These are phyloP conservation scores for Agriotes lineatus DNA, from an alignment of 2,888 invertebrate genomes.

Conservation along the genomic window DNA sequence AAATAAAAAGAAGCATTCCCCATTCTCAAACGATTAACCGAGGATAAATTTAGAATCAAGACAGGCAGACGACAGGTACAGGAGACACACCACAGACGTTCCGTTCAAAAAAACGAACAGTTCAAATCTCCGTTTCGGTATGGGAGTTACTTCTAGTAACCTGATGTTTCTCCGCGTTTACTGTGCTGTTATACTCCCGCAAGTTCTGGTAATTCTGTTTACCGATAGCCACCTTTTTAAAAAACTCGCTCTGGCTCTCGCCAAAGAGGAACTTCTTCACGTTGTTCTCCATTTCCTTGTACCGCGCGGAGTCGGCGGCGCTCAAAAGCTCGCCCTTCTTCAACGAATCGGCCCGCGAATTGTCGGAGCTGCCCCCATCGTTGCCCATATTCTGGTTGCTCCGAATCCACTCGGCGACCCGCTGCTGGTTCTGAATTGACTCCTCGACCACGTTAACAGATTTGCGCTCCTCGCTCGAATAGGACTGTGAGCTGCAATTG, in stretches of 20 bases:
- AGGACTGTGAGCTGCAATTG: constrained; percentile 67
- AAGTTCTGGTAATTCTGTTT: constrained; percentile 59
- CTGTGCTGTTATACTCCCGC: constrained; percentile 32
- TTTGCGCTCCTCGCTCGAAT: constrained; percentile 50
- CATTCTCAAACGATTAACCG: too few species aligned
- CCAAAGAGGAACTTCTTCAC: constrained; percentile 79
- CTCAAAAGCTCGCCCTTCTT: constrained; percentile 62
- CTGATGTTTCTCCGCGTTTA: constrained; percentile 17
- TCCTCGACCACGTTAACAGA: constrained; percentile 46
- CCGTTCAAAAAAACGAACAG: constrained; percentile 64
- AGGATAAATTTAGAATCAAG: background rate
- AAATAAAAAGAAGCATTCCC: too few species aligned
- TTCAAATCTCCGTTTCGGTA: constrained; percentile 59
- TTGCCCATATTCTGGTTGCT: constrained; percentile 67
- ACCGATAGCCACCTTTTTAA: constrained; percentile 61
- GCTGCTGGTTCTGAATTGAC: constrained; percentile 57
- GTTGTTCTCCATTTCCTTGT: constrained; percentile 82
- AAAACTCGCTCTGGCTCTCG: constrained; percentile 58
- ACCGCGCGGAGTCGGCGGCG: constrained; percentile 65
- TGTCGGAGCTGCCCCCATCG: constrained; percentile 66
- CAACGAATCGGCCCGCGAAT: constrained; percentile 63
- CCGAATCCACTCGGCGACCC: constrained; percentile 84
- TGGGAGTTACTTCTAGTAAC: constrained; percentile 46
- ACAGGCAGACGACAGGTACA: background rate
- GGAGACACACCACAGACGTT: background rate